Conservation (phyloP, 1,140 invertebrate species). For the Rhopalosiphum padi region DNA sequence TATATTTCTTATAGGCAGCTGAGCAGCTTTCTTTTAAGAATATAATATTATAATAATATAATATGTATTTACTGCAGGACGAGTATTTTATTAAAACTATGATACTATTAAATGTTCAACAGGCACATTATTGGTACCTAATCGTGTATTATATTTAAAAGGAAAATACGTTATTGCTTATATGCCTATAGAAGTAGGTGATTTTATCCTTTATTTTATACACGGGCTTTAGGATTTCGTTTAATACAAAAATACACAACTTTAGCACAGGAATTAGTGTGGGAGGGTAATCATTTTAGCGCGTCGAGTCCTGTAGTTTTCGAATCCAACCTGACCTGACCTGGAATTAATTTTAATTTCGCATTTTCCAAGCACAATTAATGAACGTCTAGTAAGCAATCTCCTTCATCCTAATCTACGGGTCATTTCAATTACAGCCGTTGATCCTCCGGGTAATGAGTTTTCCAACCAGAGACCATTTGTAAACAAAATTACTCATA, state of each 20-base stretch:
- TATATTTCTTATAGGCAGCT: not conserved
- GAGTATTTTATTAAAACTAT: not conserved
- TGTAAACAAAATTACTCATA: conserved; percentile 57
- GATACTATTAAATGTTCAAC: not conserved
- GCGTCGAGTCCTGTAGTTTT: not conserved
- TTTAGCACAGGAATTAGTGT: not conserved
- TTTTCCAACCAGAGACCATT: conserved; percentile 41
- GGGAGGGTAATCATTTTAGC: conserved; percentile 34
- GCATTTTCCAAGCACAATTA: conserved; percentile 49
- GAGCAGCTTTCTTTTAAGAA: not conserved
- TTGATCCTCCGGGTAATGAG: conserved; percentile 52
- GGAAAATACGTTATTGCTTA: not conserved
- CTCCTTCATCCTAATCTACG: conserved; percentile 51
- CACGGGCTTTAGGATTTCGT: not conserved
- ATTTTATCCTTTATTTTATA: not conserved
- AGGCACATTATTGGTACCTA: not conserved
- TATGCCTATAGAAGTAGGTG: not conserved
- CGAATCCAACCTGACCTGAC: conserved; percentile 51
- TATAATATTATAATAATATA: not conserved
- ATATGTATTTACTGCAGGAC: not conserved
- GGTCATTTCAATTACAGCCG: conserved; percentile 57
- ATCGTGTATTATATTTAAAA: not conserved
- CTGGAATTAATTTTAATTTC: conserved; percentile 55
- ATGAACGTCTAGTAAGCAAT: conserved; percentile 43
- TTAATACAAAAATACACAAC: conserved; percentile 7